These are phyloP conservation scores for Mycogona germanica DNA, from an alignment of 2,888 invertebrate species.

Conservation along the genomic window DNA sequence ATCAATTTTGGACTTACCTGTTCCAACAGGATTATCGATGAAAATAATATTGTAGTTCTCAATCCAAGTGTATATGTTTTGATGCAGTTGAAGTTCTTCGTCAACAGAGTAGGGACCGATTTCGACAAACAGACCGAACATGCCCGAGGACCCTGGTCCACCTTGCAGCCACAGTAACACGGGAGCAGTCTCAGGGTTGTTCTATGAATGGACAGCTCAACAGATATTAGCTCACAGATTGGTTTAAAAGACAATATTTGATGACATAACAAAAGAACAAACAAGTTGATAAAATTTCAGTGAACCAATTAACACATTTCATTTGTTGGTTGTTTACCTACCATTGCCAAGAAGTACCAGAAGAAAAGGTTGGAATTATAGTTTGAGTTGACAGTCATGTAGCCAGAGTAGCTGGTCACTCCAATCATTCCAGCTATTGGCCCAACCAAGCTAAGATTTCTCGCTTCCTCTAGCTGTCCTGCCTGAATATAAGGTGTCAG, in stretches of 20 bases:
- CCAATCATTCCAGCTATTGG: constrained; percentile 42
- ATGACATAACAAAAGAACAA: neutral
- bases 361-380: constrained; percentile 75
- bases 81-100: constrained; percentile 37
- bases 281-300: neutral
- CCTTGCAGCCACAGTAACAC: constrained; percentile 36
- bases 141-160: constrained; percentile 34
- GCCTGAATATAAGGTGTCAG: constrained; percentile 59
- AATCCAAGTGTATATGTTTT: constrained; percentile 67
- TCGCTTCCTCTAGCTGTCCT: constrained; percentile 45
- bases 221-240: neutral
- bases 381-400: constrained; percentile 64
- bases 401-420: constrained; percentile 62
- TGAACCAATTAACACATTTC: neutral
- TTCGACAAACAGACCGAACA: constrained; percentile 46
- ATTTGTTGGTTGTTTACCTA: constrained; percentile 24
- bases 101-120: constrained; percentile 60
- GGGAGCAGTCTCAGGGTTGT: constrained; percentile 26
- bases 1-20: constrained; percentile 39
- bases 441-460: constrained; percentile 24
- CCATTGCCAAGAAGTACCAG: constrained; percentile 77
- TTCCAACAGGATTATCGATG: constrained; percentile 86
- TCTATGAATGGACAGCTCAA: neutral
- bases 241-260: neutral
- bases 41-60: constrained; percentile 65